These are phyloP conservation scores for Eristalis pertinax DNA, from an alignment of 2,888 invertebrate genomes.

Conservation along the genomic window DNA sequence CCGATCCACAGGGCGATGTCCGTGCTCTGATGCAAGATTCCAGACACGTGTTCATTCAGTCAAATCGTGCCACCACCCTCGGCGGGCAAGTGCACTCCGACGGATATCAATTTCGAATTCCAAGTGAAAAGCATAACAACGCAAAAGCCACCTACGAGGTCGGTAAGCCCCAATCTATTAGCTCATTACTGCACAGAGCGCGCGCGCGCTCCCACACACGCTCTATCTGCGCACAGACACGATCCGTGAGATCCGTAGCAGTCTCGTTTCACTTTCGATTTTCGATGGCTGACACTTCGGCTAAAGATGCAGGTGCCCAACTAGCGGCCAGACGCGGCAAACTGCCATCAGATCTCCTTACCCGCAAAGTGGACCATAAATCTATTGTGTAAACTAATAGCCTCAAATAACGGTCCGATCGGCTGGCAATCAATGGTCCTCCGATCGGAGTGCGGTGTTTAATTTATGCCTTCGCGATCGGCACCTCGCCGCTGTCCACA, in stretches of 20 bases:
- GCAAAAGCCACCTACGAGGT: conserved; percentile 45
- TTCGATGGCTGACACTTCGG: neutral
- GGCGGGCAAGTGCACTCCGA: conserved; percentile 4
- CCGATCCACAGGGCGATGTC: neutral
- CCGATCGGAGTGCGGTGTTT: conserved; percentile 15
- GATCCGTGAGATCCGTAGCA: conserved; percentile 8
- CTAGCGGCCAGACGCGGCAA: neutral
- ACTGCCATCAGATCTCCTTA: conserved; percentile 13
- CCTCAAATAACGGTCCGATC: conserved; percentile 43
- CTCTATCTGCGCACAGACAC: neutral
- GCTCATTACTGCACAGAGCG: neutral
- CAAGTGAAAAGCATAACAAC: conserved; percentile 12
- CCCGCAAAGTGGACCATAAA: conserved; percentile 46
- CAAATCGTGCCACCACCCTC: conserved; percentile 15
- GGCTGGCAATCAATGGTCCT: conserved; percentile 44
- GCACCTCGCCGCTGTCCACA: conserved; percentile 10
- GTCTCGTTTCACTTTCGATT: conserved; percentile 64
- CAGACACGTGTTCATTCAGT: conserved; percentile 48
- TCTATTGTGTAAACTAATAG: conserved; percentile 53
- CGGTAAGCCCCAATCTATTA: neutral
- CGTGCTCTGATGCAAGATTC: neutral
- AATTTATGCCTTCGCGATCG: conserved; percentile 49
- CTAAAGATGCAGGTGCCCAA: neutral
- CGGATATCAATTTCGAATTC: conserved; percentile 41
- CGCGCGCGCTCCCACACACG: too few species aligned